Conservation (phyloP, 2,113 vertebrate genomes). For the Ginglymostoma cirratum region DNA sequence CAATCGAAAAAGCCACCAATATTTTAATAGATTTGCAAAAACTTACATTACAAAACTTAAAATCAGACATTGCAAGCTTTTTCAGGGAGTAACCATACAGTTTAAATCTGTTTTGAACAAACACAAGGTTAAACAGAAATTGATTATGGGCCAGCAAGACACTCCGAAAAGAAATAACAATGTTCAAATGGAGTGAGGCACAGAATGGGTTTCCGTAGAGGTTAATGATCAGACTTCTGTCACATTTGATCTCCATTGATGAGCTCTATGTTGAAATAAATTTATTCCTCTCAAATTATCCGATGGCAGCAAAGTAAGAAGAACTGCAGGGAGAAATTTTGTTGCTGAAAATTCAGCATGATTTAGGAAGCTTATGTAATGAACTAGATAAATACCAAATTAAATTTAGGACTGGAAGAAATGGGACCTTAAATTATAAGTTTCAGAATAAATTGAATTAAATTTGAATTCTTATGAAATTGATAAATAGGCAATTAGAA, state of each 20-base stretch:
- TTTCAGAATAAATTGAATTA: no score
- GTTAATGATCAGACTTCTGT: background rate
- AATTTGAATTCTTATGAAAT: no score
- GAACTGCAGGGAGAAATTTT: background rate
- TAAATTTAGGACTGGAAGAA: background rate
- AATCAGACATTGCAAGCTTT: background rate
- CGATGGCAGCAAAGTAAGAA: background rate
- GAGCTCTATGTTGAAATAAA: background rate
- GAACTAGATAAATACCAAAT: background rate
- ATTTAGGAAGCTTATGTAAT: background rate
- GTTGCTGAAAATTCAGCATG: background rate
- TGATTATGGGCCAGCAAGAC: background rate
- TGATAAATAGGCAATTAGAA: no score
- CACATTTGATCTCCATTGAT: background rate
- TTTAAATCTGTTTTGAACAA: background rate
- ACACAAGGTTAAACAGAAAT: background rate
- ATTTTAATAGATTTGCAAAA: conserved; percentile 30
- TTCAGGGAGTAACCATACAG: background rate
- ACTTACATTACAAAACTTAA: background rate
- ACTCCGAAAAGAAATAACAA: background rate
- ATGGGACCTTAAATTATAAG: background rate
- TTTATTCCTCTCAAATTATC: background rate
- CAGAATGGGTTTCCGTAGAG: background rate
- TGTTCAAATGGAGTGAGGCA: background rate
- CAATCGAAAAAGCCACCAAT: background rate